Conservation (phyloP, 2,797 vertebrate genomes). For the Gallinago solitaria region DNA sequence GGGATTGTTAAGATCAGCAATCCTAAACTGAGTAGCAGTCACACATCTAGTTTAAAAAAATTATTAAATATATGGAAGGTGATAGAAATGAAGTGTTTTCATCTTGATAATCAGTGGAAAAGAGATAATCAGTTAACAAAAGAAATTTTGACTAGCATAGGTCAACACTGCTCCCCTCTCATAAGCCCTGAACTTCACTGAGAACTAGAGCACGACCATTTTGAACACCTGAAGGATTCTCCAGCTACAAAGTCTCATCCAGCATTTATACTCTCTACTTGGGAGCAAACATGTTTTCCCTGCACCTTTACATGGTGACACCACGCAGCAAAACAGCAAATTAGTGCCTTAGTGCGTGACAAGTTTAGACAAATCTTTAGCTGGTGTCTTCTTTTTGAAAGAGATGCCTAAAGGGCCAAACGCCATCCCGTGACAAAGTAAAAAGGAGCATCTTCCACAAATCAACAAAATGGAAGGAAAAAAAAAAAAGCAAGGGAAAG, state of each 20-base stretch:
- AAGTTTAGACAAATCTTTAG: not conserved
- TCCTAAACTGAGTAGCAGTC: not conserved
- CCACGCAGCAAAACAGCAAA: not conserved
- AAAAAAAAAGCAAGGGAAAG: not conserved
- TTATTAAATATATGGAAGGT: not conserved
- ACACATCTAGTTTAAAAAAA: not conserved
- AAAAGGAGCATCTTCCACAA: not conserved
- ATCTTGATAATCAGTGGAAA: not conserved
- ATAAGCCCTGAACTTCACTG: not conserved
- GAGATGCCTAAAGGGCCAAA: slow-evolving; percentile 1
- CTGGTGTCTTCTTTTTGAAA: not conserved
- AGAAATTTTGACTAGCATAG: not conserved
- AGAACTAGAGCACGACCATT: not conserved
- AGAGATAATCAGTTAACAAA: not conserved
- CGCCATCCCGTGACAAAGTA: not conserved
- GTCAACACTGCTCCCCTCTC: not conserved
- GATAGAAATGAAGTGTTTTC: not conserved
- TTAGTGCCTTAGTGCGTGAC: not conserved
- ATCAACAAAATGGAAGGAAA: not conserved
- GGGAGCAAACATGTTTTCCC: not conserved
- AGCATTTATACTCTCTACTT: not conserved
- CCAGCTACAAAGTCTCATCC: not conserved
- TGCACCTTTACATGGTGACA: not conserved
- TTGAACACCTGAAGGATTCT: not conserved
- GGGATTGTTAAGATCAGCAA: not conserved